Evolutionary conservation across 1,140 invertebrate species (phyloP), one percentile per base, ranked within the genome.

Genomic region (Pachypeltis micranthus): DNA sequence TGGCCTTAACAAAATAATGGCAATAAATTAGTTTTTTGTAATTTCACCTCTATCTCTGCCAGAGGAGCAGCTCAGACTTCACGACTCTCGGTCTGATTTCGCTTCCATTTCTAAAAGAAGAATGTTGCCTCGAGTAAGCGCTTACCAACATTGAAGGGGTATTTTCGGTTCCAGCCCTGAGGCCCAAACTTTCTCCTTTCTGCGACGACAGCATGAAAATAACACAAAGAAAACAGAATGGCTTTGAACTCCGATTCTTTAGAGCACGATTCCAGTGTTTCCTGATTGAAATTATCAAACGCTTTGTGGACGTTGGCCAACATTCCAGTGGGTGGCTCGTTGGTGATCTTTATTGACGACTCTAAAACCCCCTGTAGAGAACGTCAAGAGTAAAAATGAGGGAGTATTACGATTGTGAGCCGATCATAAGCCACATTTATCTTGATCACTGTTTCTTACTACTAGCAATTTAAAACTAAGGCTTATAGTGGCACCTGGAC

Each of bases 321-420:
- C 86, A 98, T 96, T 47, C 94, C 93, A 24, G 88, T 92, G 0
- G 94, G 93, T 3, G 93, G 91, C 74, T 97, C 93, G 70, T 96
- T 96, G 0, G 93, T 96, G 39, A 97, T 95, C 77, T 98, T 97
- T 69, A 96, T 93, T 0, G 91, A 88, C 0, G 90, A 89, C 74
- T 98, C 93, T 2, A 97, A 74, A 67, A 98, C 89, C 58, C 93
- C 93, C 77, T 87, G 80, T n/a, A n/a, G n/a, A n/a, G n/a, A n/a
- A n/a, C n/a, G n/a, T n/a, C n/a, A n/a, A n/a, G n/a, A n/a, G n/a
- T n/a, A n/a, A n/a, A n/a, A n/a, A n/a, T n/a, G n/a, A n/a, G n/a
- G n/a, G n/a, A n/a, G n/a, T n/a, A n/a, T n/a, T n/a, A n/a, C n/a
- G n/a, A n/a, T n/a, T n/a, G n/a, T n/a, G n/a, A n/a, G n/a, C n/a